A percentile compares a stretch with the other conserved stretches of the same genome.
These are phyloP conservation scores for Cordylochernes scorpioides DNA, from an alignment of 2,888 invertebrate genomes.

Conservation along the genomic window DNA sequence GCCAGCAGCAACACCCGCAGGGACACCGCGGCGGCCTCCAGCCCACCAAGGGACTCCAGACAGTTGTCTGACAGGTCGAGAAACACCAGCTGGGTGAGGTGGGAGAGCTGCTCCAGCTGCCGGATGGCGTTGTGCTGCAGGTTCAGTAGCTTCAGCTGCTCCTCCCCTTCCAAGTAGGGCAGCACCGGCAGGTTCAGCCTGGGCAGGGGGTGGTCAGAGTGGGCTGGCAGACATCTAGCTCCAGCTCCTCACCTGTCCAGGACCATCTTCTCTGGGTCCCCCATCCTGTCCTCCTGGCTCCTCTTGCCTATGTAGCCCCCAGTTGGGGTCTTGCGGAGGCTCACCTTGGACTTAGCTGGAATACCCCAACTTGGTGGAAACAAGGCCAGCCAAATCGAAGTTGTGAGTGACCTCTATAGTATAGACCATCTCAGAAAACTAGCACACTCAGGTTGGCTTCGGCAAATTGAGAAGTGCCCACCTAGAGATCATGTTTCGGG, in stretches of 20 bases:
- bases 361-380: no score
- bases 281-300: constrained; percentile 39
- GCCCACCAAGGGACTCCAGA: constrained; percentile 51
- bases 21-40: constrained; percentile 45
- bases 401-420: no score
- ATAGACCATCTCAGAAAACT: no score
- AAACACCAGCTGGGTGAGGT: constrained; percentile 52
- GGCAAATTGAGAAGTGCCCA: no score
- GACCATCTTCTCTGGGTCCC: constrained; percentile 61
- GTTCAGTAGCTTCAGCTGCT: constrained; percentile 51
- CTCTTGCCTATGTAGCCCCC: not conserved
- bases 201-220: not conserved
- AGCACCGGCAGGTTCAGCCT: constrained; percentile 35
- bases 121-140: constrained; percentile 72
- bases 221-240: not conserved
- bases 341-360: not conserved
- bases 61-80: constrained; percentile 83
- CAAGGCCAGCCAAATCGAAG: no score
- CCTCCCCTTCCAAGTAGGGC: constrained; percentile 57
- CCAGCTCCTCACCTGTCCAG: constrained; percentile 36
- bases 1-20: constrained; percentile 63
- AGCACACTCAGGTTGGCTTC: no score
- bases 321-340: not conserved
- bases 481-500: no score
- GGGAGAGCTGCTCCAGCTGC: constrained; percentile 36